Base-by-base conservation (phyloP, 1,140 invertebrate species). In the Ceratina japonica region DNA sequence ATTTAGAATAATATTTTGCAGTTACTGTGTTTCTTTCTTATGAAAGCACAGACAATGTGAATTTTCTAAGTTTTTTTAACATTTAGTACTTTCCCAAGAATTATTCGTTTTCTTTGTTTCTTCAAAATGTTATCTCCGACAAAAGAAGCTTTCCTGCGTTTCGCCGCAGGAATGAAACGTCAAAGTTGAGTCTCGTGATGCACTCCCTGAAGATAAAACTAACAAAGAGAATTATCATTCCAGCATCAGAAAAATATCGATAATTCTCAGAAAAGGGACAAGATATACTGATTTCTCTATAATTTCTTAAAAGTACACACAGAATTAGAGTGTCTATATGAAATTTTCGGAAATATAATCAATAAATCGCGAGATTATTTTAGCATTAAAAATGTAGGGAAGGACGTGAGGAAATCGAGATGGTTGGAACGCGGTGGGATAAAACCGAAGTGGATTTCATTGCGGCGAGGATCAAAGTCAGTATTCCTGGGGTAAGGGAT, bases 381-480 rank as follows among this genome's bases (percentile, higher is more conserved):
- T 31, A 1, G 37, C 37, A 44, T 44, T 44, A 7, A 44, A 44
- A 44, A 44, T 10, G 37, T 8, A 3, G 37, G 37, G 7, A 0
- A 10, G 37, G 37, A 44, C 10, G 5, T 10, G 10, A 44, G 5
- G 16, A 68, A 68, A 68, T 2, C 20, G 22, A n/a, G 4, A n/a
- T 27, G 16, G 15, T 13, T 0, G 15, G 24, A 10, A 2, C 16
- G 10, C 54, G 37, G n/a, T 13, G 54, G 49, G 49, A 68, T 68
- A 52, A 68, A 68, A 51, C 18, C 65, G 20, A 12, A n/a, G 10
- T 27, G 22, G 49, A 68, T 68, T 68, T 49, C 63, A 44, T 44
- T 10, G 51, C 44, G n/a, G 31, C 24, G 20, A n/a, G 59, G 49
- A 68, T 68, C 49, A 68, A 68, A 68, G 65, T 24, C 49, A n/a